Evolutionary conservation across 2,113 vertebrate genomes (phyloP).

Genomic region (Genyomyrus donnyi): DNA sequence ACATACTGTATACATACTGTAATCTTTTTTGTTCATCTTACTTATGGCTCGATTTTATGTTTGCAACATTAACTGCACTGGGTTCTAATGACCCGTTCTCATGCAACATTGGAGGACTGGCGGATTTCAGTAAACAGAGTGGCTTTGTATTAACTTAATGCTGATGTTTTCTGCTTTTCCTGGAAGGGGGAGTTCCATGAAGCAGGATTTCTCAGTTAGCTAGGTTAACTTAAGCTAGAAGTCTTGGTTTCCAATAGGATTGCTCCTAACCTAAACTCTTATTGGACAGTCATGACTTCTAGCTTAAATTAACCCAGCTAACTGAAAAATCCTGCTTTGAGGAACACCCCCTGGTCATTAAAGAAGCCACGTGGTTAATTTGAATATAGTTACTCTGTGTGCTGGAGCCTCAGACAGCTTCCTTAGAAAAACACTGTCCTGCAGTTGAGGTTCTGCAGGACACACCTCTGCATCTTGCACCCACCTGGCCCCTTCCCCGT

Average conservation of each 20-base stretch:
- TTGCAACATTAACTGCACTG: slow-evolving; percentile 17
- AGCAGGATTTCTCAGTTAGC: background rate
- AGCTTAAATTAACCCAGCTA: background rate
- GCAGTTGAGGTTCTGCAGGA: slow-evolving; percentile 37
- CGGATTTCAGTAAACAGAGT: slow-evolving; percentile 46
- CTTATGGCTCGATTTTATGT: background rate
- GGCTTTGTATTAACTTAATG: slow-evolving; percentile 50
- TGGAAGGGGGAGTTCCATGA: background rate
- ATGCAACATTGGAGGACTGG: background rate
- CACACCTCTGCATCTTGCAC: slow-evolving; percentile 21
- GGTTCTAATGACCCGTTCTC: slow-evolving; percentile 3
- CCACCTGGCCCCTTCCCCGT: background rate
- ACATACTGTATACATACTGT: background rate
- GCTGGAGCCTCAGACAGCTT: slow-evolving; percentile 53
- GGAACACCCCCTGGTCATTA: slow-evolving; percentile 29
- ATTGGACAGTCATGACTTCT: background rate
- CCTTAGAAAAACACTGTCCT: slow-evolving; percentile 58
- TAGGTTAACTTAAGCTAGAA: background rate
- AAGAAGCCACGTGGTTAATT: slow-evolving; percentile 26
- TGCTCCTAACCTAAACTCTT: background rate
- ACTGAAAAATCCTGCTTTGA: background rate
- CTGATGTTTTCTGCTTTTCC: slow-evolving; percentile 16
- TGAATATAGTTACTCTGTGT: slow-evolving; percentile 56
- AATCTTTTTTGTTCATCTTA: background rate
- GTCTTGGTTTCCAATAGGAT: background rate